Evolutionary conservation across 2,888 invertebrate species (phyloP), one percentile per base, ranked within the genome.

Genomic region (Petrophora chlorosata): DNA sequence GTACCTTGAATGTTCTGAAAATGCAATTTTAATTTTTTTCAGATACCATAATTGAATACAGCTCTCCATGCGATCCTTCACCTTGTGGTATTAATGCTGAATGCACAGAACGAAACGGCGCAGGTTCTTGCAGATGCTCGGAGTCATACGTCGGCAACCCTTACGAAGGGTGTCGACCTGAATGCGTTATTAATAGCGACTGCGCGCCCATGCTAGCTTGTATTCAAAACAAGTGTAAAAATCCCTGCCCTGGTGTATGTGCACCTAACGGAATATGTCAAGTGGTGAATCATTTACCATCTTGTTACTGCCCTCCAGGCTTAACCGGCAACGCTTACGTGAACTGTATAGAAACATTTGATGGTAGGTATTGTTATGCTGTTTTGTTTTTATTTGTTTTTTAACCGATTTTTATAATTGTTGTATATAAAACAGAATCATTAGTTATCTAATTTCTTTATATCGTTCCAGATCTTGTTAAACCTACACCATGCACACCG

Each of bases 111-210:
- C 85, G 92, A 49, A 94, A 95, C 63, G 91, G 91, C 8, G 93
- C 93, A 65, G 94, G 94, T 1, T 92, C 94, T 22, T 95, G 95
- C 71, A 93, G 92, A 61, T 95, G 95, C 71, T 72, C 93, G 29
- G 91, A 93, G 13, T 88, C 90, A 49, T 94, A 92, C 65, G 65
- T 87, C 35, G 86, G 84, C 29, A 84, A 88, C 59, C 88, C 87
- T 46, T 83, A 85, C 57, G 83, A 90, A 56, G 95, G 95, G 12
- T 96, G 97, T 74, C 91, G 94, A 47, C 95, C 95, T 0, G 96
- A 96, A 82, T 97, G 97, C 77, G 91, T 95, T 3, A 92, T 95
- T 39, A 96, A 95, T 72, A 92, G 94, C 8, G 96, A 97, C 73
- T 97, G 97, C 70, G 84, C 93, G 5, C 93, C 93, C 29, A 92